Evolutionary conservation across 2,797 vertebrate genomes (phyloP).

Genomic region (Dromococcyx pavoninus): DNA sequence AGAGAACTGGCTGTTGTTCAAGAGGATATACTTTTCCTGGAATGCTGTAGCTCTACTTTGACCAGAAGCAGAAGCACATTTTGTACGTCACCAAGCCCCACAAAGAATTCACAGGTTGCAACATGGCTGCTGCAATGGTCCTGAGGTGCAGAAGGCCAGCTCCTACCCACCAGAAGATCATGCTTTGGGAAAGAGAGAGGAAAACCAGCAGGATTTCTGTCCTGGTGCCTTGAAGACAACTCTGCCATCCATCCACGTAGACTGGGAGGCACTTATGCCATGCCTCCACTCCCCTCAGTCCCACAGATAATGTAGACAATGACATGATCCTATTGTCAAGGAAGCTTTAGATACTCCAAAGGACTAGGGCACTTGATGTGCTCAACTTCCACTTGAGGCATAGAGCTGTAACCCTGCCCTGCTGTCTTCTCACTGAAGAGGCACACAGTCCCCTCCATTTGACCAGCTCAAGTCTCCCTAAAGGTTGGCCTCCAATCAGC

Average conservation of each 20-base stretch:
- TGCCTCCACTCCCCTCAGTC: not conserved
- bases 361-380: not conserved
- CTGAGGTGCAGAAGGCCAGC: not conserved
- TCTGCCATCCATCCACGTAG: not conserved
- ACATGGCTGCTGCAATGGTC: not conserved
- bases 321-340: not conserved
- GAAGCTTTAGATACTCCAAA: not conserved
- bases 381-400: not conserved
- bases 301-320: not conserved
- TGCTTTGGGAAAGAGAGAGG: not conserved
- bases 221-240: not conserved
- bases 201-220: not conserved
- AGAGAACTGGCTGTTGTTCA: not conserved
- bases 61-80: not conserved
- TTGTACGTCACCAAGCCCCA: rapidly evolving
- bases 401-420: not conserved
- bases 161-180: rapidly evolving
- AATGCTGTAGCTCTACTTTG: not conserved
- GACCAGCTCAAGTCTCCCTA: not conserved
- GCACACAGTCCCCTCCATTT: rapidly evolving
- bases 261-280: not conserved
- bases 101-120: not conserved
- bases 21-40: not conserved
- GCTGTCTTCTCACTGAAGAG: not conserved
- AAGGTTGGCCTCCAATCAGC: not conserved